Base-by-base conservation (phyloP, 2,797 vertebrate genomes). In the Gouania willdenowi region DNA sequence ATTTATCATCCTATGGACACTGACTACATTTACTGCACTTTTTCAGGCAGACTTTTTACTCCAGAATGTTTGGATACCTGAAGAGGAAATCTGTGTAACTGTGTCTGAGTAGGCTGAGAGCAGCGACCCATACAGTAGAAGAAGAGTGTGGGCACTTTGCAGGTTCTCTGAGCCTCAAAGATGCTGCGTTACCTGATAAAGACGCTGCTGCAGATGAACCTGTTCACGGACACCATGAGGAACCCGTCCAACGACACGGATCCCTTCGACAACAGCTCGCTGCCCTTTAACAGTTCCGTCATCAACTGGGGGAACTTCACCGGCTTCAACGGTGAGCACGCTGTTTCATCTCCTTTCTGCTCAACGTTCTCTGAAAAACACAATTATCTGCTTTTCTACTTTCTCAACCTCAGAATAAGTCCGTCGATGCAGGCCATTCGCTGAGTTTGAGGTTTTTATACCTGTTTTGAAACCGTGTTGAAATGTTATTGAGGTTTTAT, bases 111-210 rank as follows among this genome's bases (percentile, higher is more conserved):
- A n/a, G n/a, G n/a, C n/a, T n/a, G n/a, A n/a, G n/a, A n/a, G n/a
- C n/a, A n/a, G n/a, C n/a, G n/a, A n/a, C n/a, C n/a, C n/a, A n/a
- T n/a, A n/a, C n/a, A n/a, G n/a, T n/a, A n/a, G n/a, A n/a, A n/a
- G n/a, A n/a, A n/a, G n/a, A n/a, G n/a, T n/a, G n/a, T n/a, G n/a
- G n/a, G n/a, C n/a, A 5, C 17, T 18, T 17, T 18, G 17, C 3
- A 3, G 17, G 17, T n/a, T n/a, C n/a, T n/a, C n/a, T n/a, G n/a
- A n/a, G n/a, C n/a, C n/a, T n/a, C 75, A 76, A 78, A 78, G 77
- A 98, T 98, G 95, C 87, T 98, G 84, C 93, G 94, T 37, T 98
- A 96, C 82, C 85, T 98, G 81, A 89, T 98, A 56, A 94, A 98
- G 83, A 93, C 95, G 26, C 89, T 98, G 56, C 90, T 98, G 70